These are phyloP conservation scores for Augiades crinisus DNA, from an alignment of 2,888 invertebrate species.

Conservation along the genomic window DNA sequence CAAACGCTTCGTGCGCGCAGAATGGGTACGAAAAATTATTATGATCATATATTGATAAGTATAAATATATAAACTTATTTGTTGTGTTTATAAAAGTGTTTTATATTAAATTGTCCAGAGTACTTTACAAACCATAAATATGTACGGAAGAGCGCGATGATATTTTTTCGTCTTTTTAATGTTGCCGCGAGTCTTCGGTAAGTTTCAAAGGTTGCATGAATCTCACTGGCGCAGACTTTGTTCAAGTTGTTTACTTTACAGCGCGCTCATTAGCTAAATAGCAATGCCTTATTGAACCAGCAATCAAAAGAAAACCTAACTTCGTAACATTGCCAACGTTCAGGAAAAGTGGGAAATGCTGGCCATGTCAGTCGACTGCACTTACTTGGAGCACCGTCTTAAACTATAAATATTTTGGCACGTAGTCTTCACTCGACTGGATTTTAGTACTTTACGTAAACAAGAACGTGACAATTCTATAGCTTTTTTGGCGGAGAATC, in stretches of 20 bases:
- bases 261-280: constrained; percentile 75
- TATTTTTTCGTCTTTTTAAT: constrained; percentile 49
- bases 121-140: neutral
- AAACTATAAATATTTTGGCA: constrained; percentile 3
- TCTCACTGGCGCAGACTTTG: constrained; percentile 67
- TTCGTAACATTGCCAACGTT: constrained; percentile 23
- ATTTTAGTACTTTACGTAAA: neutral
- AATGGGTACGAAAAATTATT: too few species aligned
- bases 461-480: neutral
- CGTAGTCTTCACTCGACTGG: neutral
- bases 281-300: constrained; percentile 68
- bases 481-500: neutral
- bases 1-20: too few species aligned
- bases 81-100: too few species aligned
- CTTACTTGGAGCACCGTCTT: neutral
- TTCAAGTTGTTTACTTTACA: constrained; percentile 71
- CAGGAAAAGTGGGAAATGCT: neutral
- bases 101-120: too few species aligned
- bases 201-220: constrained; percentile 62
- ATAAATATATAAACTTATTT: too few species aligned
- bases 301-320: constrained; percentile 50
- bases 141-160: constrained; percentile 33
- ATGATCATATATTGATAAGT: too few species aligned
- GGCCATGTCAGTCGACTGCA: neutral
- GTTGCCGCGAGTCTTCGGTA: constrained; percentile 43